phyloP scores from a whole-genome alignment of 2,113 vertebrate species.

The Podarcis muralis region DNA sequence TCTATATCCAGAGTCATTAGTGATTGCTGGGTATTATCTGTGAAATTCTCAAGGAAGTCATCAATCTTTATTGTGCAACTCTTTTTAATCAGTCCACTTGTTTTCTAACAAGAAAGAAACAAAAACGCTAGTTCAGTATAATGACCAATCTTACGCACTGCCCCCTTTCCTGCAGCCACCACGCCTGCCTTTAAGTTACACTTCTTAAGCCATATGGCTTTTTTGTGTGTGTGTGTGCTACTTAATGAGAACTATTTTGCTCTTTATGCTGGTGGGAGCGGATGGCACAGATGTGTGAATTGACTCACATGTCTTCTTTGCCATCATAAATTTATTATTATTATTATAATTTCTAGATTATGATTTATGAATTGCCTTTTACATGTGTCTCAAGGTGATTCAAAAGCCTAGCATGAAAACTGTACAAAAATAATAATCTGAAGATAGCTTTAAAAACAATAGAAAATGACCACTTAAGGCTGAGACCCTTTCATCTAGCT shows the following conservation, averaged over 20 bases:
- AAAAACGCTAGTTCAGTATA: background rate
- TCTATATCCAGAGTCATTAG: background rate
- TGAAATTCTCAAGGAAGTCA: background rate
- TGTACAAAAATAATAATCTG: too few relatives aligned
- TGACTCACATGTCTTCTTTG: background rate
- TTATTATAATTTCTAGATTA: too few relatives aligned
- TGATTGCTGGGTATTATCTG: background rate
- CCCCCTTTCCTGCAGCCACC: background rate
- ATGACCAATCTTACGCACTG: background rate
- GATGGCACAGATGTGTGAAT: background rate
- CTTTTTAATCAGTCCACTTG: background rate
- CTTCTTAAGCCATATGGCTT: background rate
- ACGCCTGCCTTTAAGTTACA: background rate
- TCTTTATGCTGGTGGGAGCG: background rate
- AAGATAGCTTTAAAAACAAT: too few relatives aligned
- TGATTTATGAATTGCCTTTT: too few relatives aligned
- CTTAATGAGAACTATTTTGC: background rate
- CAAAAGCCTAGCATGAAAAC: too few relatives aligned
- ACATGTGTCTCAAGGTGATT: too few relatives aligned
- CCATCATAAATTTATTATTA: background rate
- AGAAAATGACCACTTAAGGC: too few relatives aligned
- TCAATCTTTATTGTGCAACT: background rate
- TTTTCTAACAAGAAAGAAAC: background rate
- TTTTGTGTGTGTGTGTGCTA: fast-evolving
- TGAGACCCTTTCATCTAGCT: too few relatives aligned